These are phyloP conservation scores for Isaurus tuberculatus DNA, from an alignment of 92 coral and sea anemone species.

Conservation along the genomic window DNA sequence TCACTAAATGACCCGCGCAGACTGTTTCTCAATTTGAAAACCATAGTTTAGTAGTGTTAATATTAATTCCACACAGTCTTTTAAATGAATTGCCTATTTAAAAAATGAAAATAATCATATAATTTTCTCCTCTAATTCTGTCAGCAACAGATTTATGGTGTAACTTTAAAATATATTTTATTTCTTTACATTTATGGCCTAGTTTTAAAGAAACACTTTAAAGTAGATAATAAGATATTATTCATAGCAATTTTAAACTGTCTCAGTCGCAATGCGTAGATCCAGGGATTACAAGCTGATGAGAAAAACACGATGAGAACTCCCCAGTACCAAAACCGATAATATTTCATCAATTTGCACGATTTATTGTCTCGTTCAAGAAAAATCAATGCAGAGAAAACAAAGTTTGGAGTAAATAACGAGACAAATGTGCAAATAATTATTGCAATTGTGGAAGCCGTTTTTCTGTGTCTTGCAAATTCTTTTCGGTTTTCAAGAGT, in stretches of 20 bases:
- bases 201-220: no score
- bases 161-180: no score
- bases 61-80: no score
- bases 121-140: no score
- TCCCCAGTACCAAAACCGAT: slow-evolving; percentile 52
- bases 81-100: no score
- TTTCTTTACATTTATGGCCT: no score
- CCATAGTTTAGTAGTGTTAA: no score
- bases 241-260: slow-evolving; percentile 44
- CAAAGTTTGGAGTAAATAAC: slow-evolving; percentile 53
- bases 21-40: no score
- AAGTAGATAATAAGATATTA: slow-evolving; percentile 6
- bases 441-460: slow-evolving; percentile 49
- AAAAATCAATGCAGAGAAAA: slow-evolving; percentile 48
- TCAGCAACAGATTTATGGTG: no score
- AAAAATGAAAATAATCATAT: no score
- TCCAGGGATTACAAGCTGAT: slow-evolving; percentile 50
- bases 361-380: not conserved
- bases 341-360: slow-evolving; percentile 35
- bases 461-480: slow-evolving; percentile 40
- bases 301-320: slow-evolving; percentile 28
- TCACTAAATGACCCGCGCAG: no score
- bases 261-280: slow-evolving; percentile 45
- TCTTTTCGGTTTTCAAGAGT: slow-evolving; percentile 10
- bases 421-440: slow-evolving; percentile 37